Evolutionary conservation across 1,140 invertebrate species (phyloP), one percentile per base, ranked within the genome.

Genomic region (Panagrolaimus sp.): DNA sequence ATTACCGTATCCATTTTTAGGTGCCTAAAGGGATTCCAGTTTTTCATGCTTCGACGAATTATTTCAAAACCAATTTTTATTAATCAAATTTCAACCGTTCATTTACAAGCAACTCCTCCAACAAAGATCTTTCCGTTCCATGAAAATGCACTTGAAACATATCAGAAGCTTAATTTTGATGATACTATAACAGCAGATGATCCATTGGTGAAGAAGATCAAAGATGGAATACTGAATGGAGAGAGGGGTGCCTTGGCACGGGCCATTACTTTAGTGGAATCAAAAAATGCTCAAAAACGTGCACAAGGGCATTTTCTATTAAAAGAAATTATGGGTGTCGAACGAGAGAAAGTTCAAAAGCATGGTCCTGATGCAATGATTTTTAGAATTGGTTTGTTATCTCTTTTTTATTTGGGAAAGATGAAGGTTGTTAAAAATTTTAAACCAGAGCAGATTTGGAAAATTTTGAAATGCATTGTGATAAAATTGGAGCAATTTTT

Each of bases 211-310:
- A 43, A 45, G 12, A 48, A 46, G n/a, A 43, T 76, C 1, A 47
- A 64, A 12, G 15, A 79, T 32, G 83, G 83, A 3, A 67, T 87
- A 2, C 63, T 80, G 15, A 45, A 67, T 17, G 83, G 83, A 12
- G 72, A 84, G 5, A 73, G 87, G 67, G 79, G 80, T 24, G 70
- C 80, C 69, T 78, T 88, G 24, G 87, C 87, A 12, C 79, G 83
- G 69, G 81, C 84, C 8, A 88, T 88, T 63, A 88, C 88, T 46
- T 79, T 88, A 28, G 84, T 88, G 21, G 87, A 88, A 77, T 87
- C 87, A 12, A 83, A 78, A 8, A 83, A 87, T 81, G 80, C 77
- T 10, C 65, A 72, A 32, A 87, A 87, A 75, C 82, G 83, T 70
- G 74, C 76, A 21, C 77, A 85, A 68, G 86, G 85, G 0, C 82